These are phyloP conservation scores for Caerostris darwini DNA, from an alignment of 1,140 invertebrate genomes.

Conservation along the genomic window DNA sequence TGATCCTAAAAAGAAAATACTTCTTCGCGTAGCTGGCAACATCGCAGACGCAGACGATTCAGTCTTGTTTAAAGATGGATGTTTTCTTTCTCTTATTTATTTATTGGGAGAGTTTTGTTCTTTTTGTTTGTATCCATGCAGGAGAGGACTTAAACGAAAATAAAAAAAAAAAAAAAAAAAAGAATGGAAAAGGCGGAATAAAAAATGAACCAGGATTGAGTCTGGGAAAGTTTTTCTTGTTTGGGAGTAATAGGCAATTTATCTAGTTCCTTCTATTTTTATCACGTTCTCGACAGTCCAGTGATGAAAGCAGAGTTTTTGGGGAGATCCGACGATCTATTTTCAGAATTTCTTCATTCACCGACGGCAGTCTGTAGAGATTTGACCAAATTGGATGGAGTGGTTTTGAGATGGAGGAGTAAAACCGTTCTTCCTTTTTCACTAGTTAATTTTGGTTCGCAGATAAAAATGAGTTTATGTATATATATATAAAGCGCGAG, in stretches of 20 bases:
- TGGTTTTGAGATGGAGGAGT: background rate
- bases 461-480: background rate
- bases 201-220: constrained; percentile 65
- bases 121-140: constrained; percentile 52
- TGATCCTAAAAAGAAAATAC: constrained; percentile 13
- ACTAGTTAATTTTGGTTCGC: background rate
- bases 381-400: constrained; percentile 2
- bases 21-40: constrained; percentile 37
- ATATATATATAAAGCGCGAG: too few species aligned
- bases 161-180: too few species aligned
- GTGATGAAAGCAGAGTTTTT: constrained; percentile 54
- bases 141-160: constrained; percentile 30
- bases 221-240: constrained; percentile 47
- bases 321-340: constrained; percentile 30
- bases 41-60: constrained; percentile 44
- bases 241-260: constrained; percentile 73
- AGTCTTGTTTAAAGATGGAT: constrained; percentile 46
- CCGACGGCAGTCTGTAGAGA: background rate
- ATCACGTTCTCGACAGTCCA: constrained; percentile 55
- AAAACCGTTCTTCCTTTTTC: background rate
- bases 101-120: constrained; percentile 32
- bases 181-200: background rate
- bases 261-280: constrained; percentile 64
- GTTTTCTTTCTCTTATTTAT: background rate
- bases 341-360: constrained; percentile 43